Evolutionary conservation across 2,888 invertebrate species (phyloP).

Genomic region (Acrocera orbiculus): DNA sequence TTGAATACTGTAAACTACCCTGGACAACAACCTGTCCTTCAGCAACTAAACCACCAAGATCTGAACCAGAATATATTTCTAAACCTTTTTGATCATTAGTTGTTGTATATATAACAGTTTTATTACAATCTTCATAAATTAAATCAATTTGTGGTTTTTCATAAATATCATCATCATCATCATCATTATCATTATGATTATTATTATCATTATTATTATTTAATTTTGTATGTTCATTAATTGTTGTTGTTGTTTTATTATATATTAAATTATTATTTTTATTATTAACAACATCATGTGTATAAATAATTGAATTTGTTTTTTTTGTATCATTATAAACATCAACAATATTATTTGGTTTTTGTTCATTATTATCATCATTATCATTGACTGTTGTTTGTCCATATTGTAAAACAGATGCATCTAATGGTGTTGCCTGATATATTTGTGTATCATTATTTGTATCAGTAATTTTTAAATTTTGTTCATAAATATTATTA

Average conservation of each 20-base stretch:
- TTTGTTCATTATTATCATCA: conserved; percentile 6
- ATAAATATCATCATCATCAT: conserved; percentile 10
- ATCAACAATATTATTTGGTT: conserved; percentile 20
- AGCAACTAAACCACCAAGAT: conserved; percentile 27
- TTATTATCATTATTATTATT: neutral
- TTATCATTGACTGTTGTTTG: conserved; percentile 19
- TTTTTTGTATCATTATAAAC: conserved; percentile 29
- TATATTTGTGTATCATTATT: conserved; percentile 23
- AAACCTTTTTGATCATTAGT: conserved; percentile 60
- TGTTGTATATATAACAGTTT: conserved; percentile 67
- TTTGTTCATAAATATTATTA: conserved; percentile 28
- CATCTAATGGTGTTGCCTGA: conserved; percentile 28
- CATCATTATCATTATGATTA: no score
- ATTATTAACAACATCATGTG: conserved; percentile 22
- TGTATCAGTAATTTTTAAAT: conserved; percentile 26
- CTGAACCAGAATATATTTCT: conserved; percentile 40
- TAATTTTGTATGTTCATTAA: conserved; percentile 7
- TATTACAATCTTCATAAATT: conserved; percentile 69
- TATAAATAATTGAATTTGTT: conserved; percentile 32
- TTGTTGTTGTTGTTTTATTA: conserved; percentile 6
- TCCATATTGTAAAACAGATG: conserved; percentile 27
- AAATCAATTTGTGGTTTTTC: conserved; percentile 46
- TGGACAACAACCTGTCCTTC: conserved; percentile 32
- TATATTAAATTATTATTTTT: conserved; percentile 32
- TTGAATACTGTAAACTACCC: conserved; percentile 29